Evolutionary conservation across 1,140 invertebrate species (phyloP).

Genomic region (Rhynchophorus ferrugineus): DNA sequence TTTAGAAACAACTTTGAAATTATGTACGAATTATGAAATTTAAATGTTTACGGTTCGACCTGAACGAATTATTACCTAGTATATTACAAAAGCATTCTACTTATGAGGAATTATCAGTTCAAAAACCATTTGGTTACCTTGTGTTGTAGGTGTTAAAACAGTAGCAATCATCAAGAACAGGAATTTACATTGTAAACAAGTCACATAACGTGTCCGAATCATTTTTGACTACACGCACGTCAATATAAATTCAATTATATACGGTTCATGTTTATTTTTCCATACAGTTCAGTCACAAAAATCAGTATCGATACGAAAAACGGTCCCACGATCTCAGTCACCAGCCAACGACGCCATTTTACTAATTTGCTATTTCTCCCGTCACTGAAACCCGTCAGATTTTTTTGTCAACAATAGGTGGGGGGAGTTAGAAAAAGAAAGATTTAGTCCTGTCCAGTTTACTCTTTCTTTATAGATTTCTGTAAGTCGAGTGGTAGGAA

Average conservation of each 20-base stretch:
- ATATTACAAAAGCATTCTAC: conserved; percentile 5
- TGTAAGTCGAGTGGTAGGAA: too few relatives aligned
- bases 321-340: not conserved
- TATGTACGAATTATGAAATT: not conserved
- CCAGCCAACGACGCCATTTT: conserved; percentile 16
- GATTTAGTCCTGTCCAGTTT: too few relatives aligned
- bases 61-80: conserved; percentile 7
- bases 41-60: not conserved
- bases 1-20: not conserved
- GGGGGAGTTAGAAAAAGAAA: not conserved
- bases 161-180: conserved; percentile 27
- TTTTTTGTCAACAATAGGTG: conserved; percentile 11
- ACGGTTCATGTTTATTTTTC: conserved; percentile 11
- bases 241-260: conserved; percentile 14
- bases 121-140: conserved; percentile 34
- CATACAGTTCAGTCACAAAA: conserved; percentile 1
- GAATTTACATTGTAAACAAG: conserved; percentile 26
- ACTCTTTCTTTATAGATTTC: not conserved
- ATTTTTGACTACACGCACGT: conserved; percentile 22
- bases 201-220: conserved; percentile 28
- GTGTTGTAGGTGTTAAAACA: conserved; percentile 28
- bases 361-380: conserved; percentile 13
- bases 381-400: conserved; percentile 11
- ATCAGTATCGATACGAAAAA: not conserved
- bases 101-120: conserved; percentile 20